These are phyloP conservation scores for Acanthaster planci DNA, from an alignment of 35 echinoderm and acorn worm genomes.

Conservation along the genomic window DNA sequence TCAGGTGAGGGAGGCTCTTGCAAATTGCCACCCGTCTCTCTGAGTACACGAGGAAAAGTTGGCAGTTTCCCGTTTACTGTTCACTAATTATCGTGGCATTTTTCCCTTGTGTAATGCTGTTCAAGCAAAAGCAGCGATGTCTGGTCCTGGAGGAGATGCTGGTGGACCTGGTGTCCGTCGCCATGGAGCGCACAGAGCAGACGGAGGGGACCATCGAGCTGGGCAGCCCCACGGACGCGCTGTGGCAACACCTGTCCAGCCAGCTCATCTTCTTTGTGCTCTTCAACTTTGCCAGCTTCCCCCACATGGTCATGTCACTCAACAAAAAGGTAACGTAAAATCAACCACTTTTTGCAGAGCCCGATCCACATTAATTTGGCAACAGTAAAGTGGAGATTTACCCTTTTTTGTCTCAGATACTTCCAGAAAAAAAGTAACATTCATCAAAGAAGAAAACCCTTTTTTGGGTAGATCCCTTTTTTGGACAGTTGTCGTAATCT, in stretches of 20 bases:
- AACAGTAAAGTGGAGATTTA: too few species aligned
- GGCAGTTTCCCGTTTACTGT: too few species aligned
- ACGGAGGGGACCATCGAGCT: slow-evolving; percentile 36
- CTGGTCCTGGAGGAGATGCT: slow-evolving; percentile 79
- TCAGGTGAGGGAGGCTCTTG: neutral
- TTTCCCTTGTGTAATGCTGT: neutral
- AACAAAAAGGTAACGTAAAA: slow-evolving; percentile 87
- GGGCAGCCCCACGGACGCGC: slow-evolving; percentile 40
- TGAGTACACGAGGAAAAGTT: too few species aligned
- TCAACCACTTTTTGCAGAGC: too few species aligned
- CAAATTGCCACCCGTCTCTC: too few species aligned
- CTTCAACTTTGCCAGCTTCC: slow-evolving; percentile 96
- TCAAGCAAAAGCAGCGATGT: slow-evolving; percentile 89
- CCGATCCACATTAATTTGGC: too few species aligned
- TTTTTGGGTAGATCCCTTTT: too few species aligned
- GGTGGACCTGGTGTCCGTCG: slow-evolving; percentile 79
- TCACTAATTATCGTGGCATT: too few species aligned
- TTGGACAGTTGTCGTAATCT: too few species aligned
- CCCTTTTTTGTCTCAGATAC: too few species aligned
- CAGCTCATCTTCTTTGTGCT: slow-evolving; percentile 97
- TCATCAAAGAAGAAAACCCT: too few species aligned
- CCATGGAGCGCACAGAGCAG: slow-evolving; percentile 86
- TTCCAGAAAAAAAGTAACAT: too few species aligned
- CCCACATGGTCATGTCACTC: slow-evolving; percentile 80
- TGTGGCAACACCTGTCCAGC: slow-evolving; percentile 97